These are phyloP conservation scores for Protobothrops mucrosquamatus DNA, from an alignment of 2,113 vertebrate species.

Conservation along the genomic window DNA sequence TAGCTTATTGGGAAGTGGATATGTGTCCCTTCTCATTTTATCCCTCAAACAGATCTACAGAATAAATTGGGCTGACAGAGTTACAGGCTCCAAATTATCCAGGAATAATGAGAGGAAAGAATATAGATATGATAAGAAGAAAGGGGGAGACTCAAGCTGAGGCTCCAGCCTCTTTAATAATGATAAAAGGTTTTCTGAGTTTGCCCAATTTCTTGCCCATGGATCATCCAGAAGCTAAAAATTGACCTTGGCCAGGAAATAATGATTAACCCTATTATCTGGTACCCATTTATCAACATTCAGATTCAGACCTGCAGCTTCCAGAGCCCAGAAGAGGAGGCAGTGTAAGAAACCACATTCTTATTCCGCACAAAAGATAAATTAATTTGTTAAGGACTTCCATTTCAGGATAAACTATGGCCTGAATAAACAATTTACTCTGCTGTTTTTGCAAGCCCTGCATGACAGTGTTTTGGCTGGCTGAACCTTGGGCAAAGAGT, in stretches of 20 bases:
- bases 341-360: background rate
- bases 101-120: background rate
- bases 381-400: background rate
- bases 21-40: background rate
- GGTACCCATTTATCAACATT: background rate
- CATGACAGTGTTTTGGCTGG: background rate
- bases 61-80: background rate
- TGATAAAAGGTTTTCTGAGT: background rate
- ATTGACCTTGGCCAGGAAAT: background rate
- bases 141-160: background rate
- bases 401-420: background rate
- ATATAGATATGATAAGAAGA: background rate
- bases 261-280: background rate
- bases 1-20: background rate
- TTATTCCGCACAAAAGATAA: background rate
- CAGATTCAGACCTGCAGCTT: background rate
- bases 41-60: background rate
- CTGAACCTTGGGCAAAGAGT: background rate
- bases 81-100: background rate
- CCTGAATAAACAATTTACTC: too few species aligned
- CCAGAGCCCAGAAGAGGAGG: background rate
- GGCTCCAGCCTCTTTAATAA: background rate
- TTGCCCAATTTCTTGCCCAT: background rate
- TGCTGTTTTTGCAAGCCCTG: background rate
- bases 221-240: background rate